Evolutionary conservation across 2,113 vertebrate genomes (phyloP).

Genomic region (Scopus umbretta): DNA sequence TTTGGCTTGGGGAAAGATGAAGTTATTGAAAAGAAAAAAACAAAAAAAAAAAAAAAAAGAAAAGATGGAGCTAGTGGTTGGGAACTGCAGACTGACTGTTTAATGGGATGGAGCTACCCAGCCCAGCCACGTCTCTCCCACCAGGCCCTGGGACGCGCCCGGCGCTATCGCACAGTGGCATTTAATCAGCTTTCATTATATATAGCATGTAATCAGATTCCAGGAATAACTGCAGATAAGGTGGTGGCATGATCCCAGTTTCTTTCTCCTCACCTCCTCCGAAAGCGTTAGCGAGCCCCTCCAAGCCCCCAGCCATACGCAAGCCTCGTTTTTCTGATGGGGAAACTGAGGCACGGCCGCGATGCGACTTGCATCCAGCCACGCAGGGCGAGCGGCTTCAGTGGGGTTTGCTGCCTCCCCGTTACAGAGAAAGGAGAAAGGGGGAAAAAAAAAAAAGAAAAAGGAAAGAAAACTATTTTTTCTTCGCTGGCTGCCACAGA

Average conservation of each 20-base stretch:
- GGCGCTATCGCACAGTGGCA: neutral
- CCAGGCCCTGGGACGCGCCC: neutral
- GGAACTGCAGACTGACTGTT: neutral
- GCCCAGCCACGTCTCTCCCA: neutral
- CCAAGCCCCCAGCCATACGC: fast-evolving
- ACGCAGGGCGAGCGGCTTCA: fast-evolving
- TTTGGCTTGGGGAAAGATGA: neutral
- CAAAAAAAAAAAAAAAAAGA: neutral
- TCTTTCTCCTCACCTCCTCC: neutral
- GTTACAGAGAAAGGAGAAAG: fast-evolving
- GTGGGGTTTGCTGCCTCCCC: neutral
- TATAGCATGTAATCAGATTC: slow-evolving; percentile 14
- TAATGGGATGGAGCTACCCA: fast-evolving
- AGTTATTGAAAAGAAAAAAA: neutral
- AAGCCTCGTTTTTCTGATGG: fast-evolving
- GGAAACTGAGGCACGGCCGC: neutral
- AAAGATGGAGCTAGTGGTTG: fast-evolving
- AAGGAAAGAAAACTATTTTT: too few species aligned
- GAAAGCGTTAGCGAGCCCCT: fast-evolving
- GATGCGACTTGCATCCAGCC: fast-evolving
- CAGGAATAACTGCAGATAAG: slow-evolving; percentile 55
- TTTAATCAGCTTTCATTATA: slow-evolving; percentile 31
- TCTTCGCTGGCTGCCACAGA: fast-evolving
- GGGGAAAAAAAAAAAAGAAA: fast-evolving
- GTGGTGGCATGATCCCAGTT: neutral